These are phyloP conservation scores for Drosophila santomea DNA, from an alignment of 1,140 invertebrate species.

Conservation along the genomic window DNA sequence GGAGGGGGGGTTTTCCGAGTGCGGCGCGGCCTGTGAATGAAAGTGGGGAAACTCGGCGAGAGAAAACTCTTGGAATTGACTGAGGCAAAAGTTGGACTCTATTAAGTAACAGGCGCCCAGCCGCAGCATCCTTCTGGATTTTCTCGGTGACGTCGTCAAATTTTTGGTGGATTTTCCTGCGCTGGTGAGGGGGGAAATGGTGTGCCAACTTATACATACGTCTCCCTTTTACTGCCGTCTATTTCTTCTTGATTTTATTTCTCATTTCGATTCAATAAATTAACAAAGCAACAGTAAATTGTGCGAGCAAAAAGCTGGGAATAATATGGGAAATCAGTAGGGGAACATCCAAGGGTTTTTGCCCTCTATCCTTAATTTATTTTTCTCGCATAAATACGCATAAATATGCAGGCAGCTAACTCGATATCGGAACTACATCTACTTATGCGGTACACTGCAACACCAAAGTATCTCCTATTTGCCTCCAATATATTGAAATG, in stretches of 20 bases:
- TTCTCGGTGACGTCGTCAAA: constrained; percentile 31
- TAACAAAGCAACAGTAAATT: constrained; percentile 73
- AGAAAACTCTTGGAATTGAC: constrained; percentile 35
- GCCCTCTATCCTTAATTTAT: background rate
- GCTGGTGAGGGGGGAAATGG: background rate
- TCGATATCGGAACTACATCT: constrained; percentile 22
- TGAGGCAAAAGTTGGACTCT: constrained; percentile 68
- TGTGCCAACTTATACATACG: background rate
- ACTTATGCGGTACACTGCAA: background rate
- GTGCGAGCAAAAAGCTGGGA: constrained; percentile 49
- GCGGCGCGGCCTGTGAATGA: constrained; percentile 68
- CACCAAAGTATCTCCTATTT: background rate
- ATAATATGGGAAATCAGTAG: constrained; percentile 47
- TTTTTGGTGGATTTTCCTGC: constrained; percentile 8
- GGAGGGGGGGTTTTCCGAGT: constrained; percentile 15
- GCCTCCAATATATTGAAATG: too few relatives aligned
- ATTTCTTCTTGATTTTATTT: constrained; percentile 72
- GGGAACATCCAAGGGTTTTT: constrained; percentile 23
- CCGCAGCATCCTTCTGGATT: constrained; percentile 40
- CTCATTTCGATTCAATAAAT: constrained; percentile 80
- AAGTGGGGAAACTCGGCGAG: constrained; percentile 34
- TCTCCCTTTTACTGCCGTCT: constrained; percentile 26
- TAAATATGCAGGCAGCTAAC: constrained; percentile 24
- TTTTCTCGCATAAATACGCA: constrained; percentile 29
- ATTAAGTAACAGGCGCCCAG: constrained; percentile 79